Conservation (phyloP, 2,888 invertebrate genomes). For the Diploptera punctata region DNA sequence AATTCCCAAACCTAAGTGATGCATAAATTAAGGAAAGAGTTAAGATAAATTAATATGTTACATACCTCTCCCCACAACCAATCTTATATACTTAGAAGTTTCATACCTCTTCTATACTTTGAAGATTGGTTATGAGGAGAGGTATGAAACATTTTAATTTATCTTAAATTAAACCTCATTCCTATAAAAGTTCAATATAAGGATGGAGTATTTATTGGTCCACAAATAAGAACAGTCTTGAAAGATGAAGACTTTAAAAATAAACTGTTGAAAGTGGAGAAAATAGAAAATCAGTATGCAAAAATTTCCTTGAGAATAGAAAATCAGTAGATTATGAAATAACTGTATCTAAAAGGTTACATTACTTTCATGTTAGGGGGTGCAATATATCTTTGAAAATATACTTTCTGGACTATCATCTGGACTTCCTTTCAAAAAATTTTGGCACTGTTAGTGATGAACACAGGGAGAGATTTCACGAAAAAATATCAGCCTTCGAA, state of each 20-base stretch:
- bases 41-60: too few relatives aligned
- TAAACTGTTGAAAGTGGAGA: conserved; percentile 2
- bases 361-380: neutral
- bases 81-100: too few relatives aligned
- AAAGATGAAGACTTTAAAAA: neutral
- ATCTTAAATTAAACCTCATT: too few relatives aligned
- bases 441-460: too few relatives aligned
- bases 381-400: neutral
- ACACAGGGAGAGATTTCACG: neutral
- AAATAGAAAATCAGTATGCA: neutral
- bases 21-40: conserved; percentile 2
- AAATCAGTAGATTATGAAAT: conserved; percentile 8
- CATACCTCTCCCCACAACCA: too few relatives aligned
- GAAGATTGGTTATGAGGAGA: too few relatives aligned
- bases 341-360: neutral
- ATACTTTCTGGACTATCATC: neutral
- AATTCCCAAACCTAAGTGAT: conserved; percentile 1
- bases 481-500: neutral
- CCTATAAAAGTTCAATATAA: too few relatives aligned
- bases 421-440: neutral
- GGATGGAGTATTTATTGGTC: too few relatives aligned
- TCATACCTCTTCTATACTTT: too few relatives aligned
- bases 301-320: neutral
- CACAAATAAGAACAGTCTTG: neutral
- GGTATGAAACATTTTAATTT: too few relatives aligned